A percentile compares a stretch with the other conserved stretches of the same genome.
Conservation (phyloP, 2,888 invertebrate species). For the Dryococelus australis region DNA sequence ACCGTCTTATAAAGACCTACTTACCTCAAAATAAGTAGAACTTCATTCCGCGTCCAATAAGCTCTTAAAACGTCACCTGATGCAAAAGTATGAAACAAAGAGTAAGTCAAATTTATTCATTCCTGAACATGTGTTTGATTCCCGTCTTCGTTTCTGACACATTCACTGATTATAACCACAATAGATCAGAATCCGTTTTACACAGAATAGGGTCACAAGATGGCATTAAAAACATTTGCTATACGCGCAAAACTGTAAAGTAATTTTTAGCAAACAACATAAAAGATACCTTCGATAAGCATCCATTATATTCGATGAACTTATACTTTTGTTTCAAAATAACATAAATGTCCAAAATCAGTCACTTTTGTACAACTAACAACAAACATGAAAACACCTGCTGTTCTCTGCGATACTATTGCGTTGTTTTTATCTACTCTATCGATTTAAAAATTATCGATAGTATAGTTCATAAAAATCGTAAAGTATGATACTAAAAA, state of each 20-base stretch:
- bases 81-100: constrained; percentile 19
- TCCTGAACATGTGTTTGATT: background rate
- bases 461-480: background rate
- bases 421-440: constrained; percentile 42
- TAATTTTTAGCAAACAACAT: constrained; percentile 26
- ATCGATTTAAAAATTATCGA: background rate
- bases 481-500: too few relatives aligned
- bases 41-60: constrained; percentile 38
- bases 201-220: constrained; percentile 48
- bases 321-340: constrained; percentile 39
- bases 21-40: constrained; percentile 47
- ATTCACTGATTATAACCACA: background rate
- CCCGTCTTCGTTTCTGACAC: background rate
- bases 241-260: constrained; percentile 26
- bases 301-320: constrained; percentile 37
- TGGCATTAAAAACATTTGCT: constrained; percentile 44
- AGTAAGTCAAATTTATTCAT: background rate
- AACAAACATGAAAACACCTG: constrained; percentile 49
- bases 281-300: constrained; percentile 37
- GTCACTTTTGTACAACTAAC: constrained; percentile 41
- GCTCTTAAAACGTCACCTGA: constrained; percentile 41
- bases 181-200: constrained; percentile 38
- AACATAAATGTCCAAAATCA: constrained; percentile 36
- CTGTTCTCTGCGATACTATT: constrained; percentile 45
- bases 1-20: constrained; percentile 43